Evolutionary conservation across 2,113 vertebrate genomes (phyloP).

Genomic region (Crotalus tigris): DNA sequence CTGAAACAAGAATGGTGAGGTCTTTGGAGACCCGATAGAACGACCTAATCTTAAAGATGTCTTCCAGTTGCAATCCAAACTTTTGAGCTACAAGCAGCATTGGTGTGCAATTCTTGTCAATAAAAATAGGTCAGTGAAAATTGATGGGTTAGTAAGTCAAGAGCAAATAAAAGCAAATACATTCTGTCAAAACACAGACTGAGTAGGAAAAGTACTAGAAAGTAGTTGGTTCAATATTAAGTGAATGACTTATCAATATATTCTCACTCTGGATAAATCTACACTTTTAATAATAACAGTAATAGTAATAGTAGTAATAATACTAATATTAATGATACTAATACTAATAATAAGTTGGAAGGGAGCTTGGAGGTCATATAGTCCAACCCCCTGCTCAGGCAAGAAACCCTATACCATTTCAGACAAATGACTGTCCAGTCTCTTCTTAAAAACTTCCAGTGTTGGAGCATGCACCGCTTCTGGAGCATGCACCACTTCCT

Average conservation of each 20-base stretch:
- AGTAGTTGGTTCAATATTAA: neutral
- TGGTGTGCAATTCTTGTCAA: neutral
- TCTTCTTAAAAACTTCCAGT: too few relatives aligned
- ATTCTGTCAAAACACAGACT: neutral
- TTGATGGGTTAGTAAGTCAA: neutral
- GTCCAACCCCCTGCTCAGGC: too few relatives aligned
- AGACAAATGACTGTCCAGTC: too few relatives aligned
- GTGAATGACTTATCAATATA: neutral
- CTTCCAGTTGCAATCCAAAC: rapidly evolving
- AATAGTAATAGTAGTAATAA: too few relatives aligned
- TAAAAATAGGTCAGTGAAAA: neutral
- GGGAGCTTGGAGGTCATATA: too few relatives aligned
- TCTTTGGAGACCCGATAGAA: slow-evolving; percentile 45
- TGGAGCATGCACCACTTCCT: too few relatives aligned
- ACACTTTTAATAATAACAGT: neutral
- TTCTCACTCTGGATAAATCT: neutral
- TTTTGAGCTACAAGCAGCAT: neutral
- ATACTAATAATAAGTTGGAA: too few relatives aligned
- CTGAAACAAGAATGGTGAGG: slow-evolving; percentile 39
- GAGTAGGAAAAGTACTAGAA: neutral
- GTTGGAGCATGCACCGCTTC: too few relatives aligned
- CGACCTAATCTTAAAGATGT: slow-evolving; percentile 47
- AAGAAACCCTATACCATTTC: too few relatives aligned
- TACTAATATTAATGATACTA: too few relatives aligned
- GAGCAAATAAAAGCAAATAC: neutral